These are phyloP conservation scores for Camponotus floridanus DNA, from an alignment of 1,140 invertebrate genomes.

Conservation along the genomic window DNA sequence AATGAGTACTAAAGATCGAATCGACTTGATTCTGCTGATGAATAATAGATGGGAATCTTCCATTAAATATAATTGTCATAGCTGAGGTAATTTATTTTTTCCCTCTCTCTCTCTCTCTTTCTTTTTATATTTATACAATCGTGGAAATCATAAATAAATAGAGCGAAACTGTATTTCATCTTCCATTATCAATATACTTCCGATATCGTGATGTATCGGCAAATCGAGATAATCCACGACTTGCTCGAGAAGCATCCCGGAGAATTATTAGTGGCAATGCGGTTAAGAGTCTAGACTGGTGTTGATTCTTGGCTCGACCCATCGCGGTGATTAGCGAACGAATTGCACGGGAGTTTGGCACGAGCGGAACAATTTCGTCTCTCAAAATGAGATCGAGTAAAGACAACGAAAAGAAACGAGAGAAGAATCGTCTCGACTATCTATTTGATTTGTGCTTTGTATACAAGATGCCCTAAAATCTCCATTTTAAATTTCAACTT, in stretches of 20 bases:
- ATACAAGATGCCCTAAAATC: not conserved
- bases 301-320: slow-evolving; percentile 63
- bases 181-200: not conserved
- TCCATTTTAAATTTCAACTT: not conserved
- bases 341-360: slow-evolving; percentile 48
- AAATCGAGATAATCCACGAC: not conserved
- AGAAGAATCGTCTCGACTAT: slow-evolving; percentile 21
- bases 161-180: not conserved
- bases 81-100: not conserved
- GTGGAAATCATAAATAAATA: not conserved
- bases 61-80: slow-evolving; percentile 20
- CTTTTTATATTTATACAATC: not conserved
- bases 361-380: slow-evolving; percentile 24
- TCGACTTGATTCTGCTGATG: not conserved
- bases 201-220: slow-evolving; percentile 25
- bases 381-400: slow-evolving; percentile 18
- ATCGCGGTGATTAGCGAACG: slow-evolving; percentile 56
- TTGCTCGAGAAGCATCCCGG: not conserved
- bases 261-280: slow-evolving; percentile 49
- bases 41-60: slow-evolving; percentile 22
- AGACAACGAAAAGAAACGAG: not conserved
- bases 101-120: too few relatives aligned
- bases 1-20: not conserved
- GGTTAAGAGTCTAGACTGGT: slow-evolving; percentile 19
- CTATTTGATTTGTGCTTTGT: slow-evolving; percentile 33